A percentile compares a stretch with the other conserved stretches of the same genome.
Evolutionary conservation across 2,797 vertebrate species (phyloP).

Genomic region (Acomys russatus): DNA sequence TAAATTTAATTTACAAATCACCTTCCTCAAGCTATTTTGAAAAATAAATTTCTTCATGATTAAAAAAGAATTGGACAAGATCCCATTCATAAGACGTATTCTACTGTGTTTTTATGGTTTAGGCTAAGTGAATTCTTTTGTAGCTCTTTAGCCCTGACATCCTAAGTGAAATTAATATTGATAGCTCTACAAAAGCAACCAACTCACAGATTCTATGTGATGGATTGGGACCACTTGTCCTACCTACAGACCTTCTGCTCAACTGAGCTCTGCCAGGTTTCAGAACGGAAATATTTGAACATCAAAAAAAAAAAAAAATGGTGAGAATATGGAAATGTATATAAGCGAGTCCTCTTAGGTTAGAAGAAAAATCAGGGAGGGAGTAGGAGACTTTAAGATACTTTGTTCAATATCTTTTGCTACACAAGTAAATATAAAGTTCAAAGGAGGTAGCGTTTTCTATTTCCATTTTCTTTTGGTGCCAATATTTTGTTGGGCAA

Average conservation of each 20-base stretch:
- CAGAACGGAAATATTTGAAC: background rate
- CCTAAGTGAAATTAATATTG: constrained; percentile 17
- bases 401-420: background rate
- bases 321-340: background rate
- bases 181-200: background rate
- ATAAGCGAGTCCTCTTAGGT: background rate
- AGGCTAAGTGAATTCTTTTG: background rate
- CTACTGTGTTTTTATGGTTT: background rate
- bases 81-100: background rate
- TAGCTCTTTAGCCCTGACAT: background rate
- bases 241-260: background rate
- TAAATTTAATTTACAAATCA: constrained; percentile 17
- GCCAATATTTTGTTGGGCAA: background rate
- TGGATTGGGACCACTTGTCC: background rate
- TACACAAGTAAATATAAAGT: background rate
- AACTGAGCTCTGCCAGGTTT: background rate
- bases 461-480: background rate
- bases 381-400: no score
- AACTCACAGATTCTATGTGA: background rate
- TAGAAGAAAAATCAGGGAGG: background rate
- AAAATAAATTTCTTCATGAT: constrained; percentile 3
- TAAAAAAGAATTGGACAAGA: background rate
- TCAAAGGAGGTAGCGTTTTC: background rate
- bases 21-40: background rate
- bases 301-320: background rate